Base-by-base conservation (phyloP, 2,888 invertebrate species). In the Caenorhabditis uteleia region DNA sequence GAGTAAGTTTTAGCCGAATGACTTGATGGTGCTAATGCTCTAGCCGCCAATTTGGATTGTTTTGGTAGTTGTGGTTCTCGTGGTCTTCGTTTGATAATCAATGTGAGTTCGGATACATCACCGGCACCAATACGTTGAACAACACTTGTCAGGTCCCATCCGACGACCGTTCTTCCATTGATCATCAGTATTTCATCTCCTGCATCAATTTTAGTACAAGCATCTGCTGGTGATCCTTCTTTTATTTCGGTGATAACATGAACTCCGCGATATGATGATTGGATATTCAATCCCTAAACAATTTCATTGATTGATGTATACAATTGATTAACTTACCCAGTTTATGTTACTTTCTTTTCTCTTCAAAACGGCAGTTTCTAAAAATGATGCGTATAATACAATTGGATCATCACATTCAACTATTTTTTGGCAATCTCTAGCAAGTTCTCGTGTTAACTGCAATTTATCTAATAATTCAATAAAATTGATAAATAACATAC, bases 101-200 rank as follows among this genome's bases (percentile, higher is more conserved):
- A 84, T 83, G 91, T 91, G n/a, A 90, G 89, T 16, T 90, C 88
- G 7, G 53, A 47, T 7, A 66, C 67, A 12, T 60, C 58, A 23
- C 47, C 42, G 1, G 56, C 54, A 25, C 66, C 74, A 8, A 76
- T 57, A n/a, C 58, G 36, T 21, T 65, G 54, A n/a, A 69, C 76
- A 6, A 76, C 76, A 34, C 65, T 56, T 6, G 51, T 59, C 44
- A 76, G 46, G 49, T 76, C 76, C 76, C 76, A 76, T 23, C 76
- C 76, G 21, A 76, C 67, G 18, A 73, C 70, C 38, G 88, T 88
- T 77, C 88, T 87, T 75, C 87, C 87, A 82, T 88, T 88, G 74
- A 91, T 91, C 87, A 93, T 92, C 38, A 95, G 90, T 76, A 97
- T 91, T 87, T 97, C 95, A 85, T 97, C 95, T 0, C 95, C 95